Conservation (phyloP, 1,140 invertebrate species). For the Tribolium madens region DNA sequence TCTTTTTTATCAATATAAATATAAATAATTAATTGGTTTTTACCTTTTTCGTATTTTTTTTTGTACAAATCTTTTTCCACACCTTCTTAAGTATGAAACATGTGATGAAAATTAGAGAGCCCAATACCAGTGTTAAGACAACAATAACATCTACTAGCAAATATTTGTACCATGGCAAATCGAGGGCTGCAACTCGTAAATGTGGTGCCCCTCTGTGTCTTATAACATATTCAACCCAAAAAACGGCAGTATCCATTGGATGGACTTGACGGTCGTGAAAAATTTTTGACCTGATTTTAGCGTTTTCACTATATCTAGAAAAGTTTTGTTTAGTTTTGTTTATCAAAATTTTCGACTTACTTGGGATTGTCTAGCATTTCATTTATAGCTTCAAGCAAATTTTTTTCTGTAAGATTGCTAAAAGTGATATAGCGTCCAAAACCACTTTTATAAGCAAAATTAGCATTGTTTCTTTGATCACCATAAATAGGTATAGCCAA, state of each 20-base stretch:
- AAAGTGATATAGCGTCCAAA: constrained; percentile 37
- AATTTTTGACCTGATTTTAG: constrained; percentile 67
- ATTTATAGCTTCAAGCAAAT: constrained; percentile 19
- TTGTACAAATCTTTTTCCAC: background rate
- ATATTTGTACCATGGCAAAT: constrained; percentile 69
- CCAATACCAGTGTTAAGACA: constrained; percentile 46
- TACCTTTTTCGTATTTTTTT: background rate
- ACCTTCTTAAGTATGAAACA: background rate
- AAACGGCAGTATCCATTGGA: constrained; percentile 74
- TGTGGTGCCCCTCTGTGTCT: constrained; percentile 75
- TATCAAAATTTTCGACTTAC: constrained; percentile 47
- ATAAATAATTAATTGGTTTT: background rate
- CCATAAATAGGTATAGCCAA: constrained; percentile 62
- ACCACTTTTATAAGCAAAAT: constrained; percentile 51
- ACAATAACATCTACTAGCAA: constrained; percentile 62
- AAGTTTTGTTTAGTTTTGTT: background rate
- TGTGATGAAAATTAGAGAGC: background rate
- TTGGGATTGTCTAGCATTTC: constrained; percentile 45
- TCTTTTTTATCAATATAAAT: background rate
- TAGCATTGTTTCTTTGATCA: constrained; percentile 58
- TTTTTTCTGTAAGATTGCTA: constrained; percentile 38
- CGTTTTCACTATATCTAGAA: constrained; percentile 55
- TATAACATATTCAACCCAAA: constrained; percentile 79
- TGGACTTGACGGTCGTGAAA: constrained; percentile 69
- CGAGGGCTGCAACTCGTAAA: constrained; percentile 71